These are phyloP conservation scores for Vandiemenella viatica DNA, from an alignment of 2,888 invertebrate species.

Conservation along the genomic window DNA sequence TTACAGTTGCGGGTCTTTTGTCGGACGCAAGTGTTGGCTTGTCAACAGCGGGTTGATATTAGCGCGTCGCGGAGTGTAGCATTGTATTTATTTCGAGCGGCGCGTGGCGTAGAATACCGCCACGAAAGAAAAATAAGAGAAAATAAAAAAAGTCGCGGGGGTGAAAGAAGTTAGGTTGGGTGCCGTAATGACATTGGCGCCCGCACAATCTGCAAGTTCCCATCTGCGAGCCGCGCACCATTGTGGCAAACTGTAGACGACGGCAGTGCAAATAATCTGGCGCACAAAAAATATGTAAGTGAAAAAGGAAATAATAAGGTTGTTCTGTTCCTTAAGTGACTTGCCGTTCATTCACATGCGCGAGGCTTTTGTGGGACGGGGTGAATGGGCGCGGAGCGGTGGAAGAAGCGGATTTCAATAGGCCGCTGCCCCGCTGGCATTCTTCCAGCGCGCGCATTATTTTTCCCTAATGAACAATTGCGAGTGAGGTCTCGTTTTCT, in stretches of 20 bases:
- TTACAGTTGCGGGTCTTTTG: too few species aligned
- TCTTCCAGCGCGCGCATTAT: not conserved
- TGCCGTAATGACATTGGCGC: not conserved
- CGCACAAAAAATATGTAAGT: not conserved
- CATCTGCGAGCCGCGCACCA: not conserved
- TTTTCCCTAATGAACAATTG: not conserved
- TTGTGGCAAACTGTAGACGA: not conserved
- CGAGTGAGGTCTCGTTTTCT: too few species aligned
- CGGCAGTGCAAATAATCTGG: not conserved
- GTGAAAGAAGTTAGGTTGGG: too few species aligned
- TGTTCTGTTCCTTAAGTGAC: not conserved
- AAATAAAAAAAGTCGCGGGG: too few species aligned
- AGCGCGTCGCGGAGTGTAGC: too few species aligned
- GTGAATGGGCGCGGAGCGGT: not conserved
- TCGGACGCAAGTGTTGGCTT: too few species aligned
- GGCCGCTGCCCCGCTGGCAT: too few species aligned
- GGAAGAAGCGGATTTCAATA: not conserved
- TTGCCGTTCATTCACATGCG: not conserved
- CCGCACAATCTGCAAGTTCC: not conserved
- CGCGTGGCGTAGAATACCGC: too few species aligned
- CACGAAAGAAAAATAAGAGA: too few species aligned
- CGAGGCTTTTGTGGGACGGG: not conserved
- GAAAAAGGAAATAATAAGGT: not conserved
- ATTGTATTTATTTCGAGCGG: too few species aligned
- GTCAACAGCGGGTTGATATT: too few species aligned